A percentile compares a stretch with the other conserved stretches of the same genome.
phyloP scores from a whole-genome alignment of 1,140 invertebrate genomes.

The Papilio polyxenes region DNA sequence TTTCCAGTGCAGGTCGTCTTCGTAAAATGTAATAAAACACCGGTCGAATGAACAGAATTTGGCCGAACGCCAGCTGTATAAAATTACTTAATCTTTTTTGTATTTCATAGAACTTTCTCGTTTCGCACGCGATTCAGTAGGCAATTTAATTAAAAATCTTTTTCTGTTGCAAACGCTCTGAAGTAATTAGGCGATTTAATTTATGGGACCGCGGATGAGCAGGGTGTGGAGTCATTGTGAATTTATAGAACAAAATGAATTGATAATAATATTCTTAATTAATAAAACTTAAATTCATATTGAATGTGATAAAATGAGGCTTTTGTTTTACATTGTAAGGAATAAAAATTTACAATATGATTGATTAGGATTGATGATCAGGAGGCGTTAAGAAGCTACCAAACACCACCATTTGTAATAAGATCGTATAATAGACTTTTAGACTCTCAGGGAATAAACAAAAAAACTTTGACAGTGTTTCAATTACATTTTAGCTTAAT shows the following conservation, averaged over 20 bases:
- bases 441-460: no score
- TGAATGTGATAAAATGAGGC: neutral
- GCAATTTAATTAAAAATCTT: constrained; percentile 28
- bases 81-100: constrained; percentile 25
- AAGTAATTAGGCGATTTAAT: constrained; percentile 21
- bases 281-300: neutral
- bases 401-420: no score
- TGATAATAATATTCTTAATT: constrained; percentile 11
- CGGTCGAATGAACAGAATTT: constrained; percentile 27
- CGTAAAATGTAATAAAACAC: constrained; percentile 26
- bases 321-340: no score
- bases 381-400: no score
- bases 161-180: constrained; percentile 16
- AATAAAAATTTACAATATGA: no score
- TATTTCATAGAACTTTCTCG: constrained; percentile 24
- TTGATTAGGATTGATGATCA: no score
- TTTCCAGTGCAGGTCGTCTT: constrained; percentile 20
- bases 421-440: no score
- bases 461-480: no score
- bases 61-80: constrained; percentile 23
- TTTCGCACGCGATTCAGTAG: constrained; percentile 24
- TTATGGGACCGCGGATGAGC: constrained; percentile 15
- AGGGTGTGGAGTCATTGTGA: constrained; percentile 6
- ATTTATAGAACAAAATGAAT: neutral
- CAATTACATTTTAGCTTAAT: no score